Percentiles rank a stretch among this genome's conserved stretches.
Evolutionary conservation across 2,888 invertebrate genomes (phyloP).

Genomic region (Theretra japonica): DNA sequence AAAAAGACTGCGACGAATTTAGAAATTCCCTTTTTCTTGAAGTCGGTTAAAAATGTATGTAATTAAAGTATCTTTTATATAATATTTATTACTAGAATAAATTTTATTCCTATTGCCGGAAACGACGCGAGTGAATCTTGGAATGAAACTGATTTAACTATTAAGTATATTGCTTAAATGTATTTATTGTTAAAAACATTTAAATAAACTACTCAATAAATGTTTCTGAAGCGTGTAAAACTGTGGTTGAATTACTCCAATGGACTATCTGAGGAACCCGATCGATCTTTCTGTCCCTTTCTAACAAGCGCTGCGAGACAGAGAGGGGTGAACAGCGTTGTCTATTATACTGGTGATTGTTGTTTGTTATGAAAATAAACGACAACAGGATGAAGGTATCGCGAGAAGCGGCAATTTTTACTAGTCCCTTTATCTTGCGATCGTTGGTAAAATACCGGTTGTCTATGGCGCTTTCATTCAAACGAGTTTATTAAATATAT

Average conservation of each 20-base stretch:
- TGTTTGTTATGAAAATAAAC: conserved; percentile 26
- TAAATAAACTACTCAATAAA: conserved; percentile 15
- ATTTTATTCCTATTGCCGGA: too few species aligned
- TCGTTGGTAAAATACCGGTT: conserved; percentile 16
- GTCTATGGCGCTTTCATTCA: conserved; percentile 16
- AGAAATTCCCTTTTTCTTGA: too few species aligned
- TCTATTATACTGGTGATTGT: conserved; percentile 22
- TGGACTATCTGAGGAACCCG: neutral
- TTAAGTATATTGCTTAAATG: neutral
- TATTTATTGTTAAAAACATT: neutral
- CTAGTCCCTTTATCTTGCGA: conserved; percentile 24
- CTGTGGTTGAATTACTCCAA: conserved; percentile 8
- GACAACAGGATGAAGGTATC: conserved; percentile 16
- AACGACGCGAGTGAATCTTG: too few species aligned
- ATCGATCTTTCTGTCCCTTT: neutral
- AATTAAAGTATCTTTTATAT: too few species aligned
- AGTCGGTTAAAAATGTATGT: too few species aligned
- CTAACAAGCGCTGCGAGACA: neutral
- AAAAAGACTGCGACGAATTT: too few species aligned
- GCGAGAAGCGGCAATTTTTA: conserved; percentile 20
- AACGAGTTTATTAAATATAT: conserved; percentile 19
- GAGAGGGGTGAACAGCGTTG: neutral
- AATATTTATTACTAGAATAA: too few species aligned
- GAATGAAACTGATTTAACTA: too few species aligned
- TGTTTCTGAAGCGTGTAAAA: conserved; percentile 2